Conservation (phyloP, 2,888 invertebrate species). For the Trichopoda pennipes region DNA sequence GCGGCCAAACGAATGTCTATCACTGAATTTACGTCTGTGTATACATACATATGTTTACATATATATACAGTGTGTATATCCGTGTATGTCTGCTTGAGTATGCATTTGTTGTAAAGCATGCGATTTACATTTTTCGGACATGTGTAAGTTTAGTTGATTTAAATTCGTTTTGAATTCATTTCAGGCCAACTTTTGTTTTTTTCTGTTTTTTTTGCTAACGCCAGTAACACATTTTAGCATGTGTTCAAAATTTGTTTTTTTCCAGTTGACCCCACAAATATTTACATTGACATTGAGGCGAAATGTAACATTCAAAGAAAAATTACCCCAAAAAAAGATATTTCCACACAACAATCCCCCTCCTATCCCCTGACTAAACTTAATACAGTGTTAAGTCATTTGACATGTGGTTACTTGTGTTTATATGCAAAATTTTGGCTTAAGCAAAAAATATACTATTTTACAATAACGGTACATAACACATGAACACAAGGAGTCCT, state of each 20-base stretch:
- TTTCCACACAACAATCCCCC: background rate
- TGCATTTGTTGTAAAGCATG: background rate
- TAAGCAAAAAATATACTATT: background rate
- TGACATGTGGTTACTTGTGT: conserved; percentile 14
- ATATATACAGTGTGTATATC: background rate
- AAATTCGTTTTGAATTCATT: conserved; percentile 26
- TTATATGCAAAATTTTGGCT: conserved; percentile 6
- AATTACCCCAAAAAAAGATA: background rate
- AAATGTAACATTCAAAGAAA: background rate
- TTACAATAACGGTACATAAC: background rate
- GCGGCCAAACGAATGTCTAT: too few species aligned
- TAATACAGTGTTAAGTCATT: conserved; percentile 8
- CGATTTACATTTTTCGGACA: conserved; percentile 13
- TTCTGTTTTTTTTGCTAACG: background rate
- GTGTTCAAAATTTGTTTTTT: conserved; percentile 16
- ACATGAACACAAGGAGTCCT: conserved; percentile 19
- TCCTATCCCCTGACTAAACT: conserved; percentile 26
- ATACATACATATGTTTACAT: background rate
- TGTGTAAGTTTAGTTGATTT: conserved; percentile 25
- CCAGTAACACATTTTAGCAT: conserved; percentile 1
- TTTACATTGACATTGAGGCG: conserved; percentile 32
- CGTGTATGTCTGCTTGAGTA: too few species aligned
- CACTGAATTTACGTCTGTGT: too few species aligned
- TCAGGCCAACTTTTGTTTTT: background rate
- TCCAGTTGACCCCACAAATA: conserved; percentile 45